Conservation (phyloP, 2,888 invertebrate species). For the Prosopocoilus inquinatus region DNA sequence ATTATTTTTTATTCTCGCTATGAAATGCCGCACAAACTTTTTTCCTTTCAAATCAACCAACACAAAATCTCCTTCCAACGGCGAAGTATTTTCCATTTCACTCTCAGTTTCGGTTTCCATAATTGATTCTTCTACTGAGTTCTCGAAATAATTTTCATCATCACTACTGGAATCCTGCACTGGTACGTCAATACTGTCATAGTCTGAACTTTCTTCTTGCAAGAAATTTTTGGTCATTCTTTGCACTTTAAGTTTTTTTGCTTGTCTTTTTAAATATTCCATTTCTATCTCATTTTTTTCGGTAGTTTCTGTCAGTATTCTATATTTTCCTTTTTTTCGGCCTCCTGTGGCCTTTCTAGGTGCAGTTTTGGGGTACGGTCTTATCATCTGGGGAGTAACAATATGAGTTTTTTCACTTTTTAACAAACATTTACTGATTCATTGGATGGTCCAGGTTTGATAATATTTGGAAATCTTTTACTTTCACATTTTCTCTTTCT, state of each 20-base stretch:
- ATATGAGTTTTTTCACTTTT: background rate
- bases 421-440: background rate
- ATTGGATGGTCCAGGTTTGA: background rate
- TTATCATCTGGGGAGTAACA: background rate
- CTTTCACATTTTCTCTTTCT: background rate
- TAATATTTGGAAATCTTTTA: background rate
- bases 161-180: no score
- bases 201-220: no score
- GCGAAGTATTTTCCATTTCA: no score
- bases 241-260: background rate
- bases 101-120: no score
- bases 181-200: no score
- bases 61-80: no score
- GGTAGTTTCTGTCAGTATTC: background rate
- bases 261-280: background rate
- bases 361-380: background rate
- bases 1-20: no score
- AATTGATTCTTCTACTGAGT: no score
- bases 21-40: no score
- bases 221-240: background rate
- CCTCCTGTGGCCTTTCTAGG: background rate
- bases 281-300: background rate
- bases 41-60: no score
- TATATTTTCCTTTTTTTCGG: background rate
- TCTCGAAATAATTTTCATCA: no score